Percentiles rank a stretch among this genome's conserved stretches.
These are phyloP conservation scores for Phainopepla nitens DNA, from an alignment of 2,113 vertebrate species.

Conservation along the genomic window DNA sequence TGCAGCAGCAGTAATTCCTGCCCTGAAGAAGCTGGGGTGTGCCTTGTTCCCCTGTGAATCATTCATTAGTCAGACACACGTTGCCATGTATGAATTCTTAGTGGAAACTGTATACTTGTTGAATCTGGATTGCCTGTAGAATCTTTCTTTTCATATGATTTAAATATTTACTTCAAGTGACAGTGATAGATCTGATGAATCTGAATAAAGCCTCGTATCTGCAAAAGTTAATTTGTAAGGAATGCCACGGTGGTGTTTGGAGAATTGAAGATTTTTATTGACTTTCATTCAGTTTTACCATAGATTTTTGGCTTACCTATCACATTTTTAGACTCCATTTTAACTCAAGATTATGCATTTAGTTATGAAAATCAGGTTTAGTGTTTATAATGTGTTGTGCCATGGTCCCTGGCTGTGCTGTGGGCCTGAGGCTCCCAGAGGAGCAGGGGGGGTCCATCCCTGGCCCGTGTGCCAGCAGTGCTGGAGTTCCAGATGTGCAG, in stretches of 20 bases:
- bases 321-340: neutral
- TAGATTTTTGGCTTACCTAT: neutral
- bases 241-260: neutral
- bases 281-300: neutral
- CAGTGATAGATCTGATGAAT: neutral
- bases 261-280: neutral
- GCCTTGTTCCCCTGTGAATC: slow-evolving; percentile 9
- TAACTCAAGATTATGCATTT: neutral
- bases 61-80: slow-evolving; percentile 3
- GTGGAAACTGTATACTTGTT: neutral
- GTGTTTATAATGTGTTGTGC: neutral
- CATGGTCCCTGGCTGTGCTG: neutral
- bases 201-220: neutral
- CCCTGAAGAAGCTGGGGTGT: neutral
- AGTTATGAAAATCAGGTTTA: neutral
- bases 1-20: neutral
- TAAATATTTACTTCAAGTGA: neutral
- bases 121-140: neutral
- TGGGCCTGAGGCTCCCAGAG: neutral
- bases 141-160: neutral
- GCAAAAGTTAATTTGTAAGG: neutral
- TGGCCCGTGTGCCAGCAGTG: fast-evolving
- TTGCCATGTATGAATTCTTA: neutral
- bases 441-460: fast-evolving
- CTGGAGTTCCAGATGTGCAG: neutral